Conservation (phyloP, 2,888 invertebrate species). For the Aelia acuminata region DNA sequence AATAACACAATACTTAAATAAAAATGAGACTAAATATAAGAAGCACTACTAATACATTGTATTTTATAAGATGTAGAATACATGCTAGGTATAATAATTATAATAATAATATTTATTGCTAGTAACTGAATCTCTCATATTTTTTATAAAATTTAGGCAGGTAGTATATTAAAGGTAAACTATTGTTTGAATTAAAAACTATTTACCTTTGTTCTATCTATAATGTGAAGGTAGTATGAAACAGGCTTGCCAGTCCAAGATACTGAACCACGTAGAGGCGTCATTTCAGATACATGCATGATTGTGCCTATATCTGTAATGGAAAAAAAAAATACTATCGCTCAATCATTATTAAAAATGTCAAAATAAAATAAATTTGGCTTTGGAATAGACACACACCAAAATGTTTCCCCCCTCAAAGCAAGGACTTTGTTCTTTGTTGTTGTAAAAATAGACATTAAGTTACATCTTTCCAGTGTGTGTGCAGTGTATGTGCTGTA, state of each 20-base stretch:
- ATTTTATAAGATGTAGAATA: neutral
- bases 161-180: no score
- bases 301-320: conserved; percentile 93
- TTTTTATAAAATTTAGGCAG: neutral
- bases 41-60: neutral
- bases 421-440: no score
- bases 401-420: no score
- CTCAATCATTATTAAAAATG: conserved; percentile 31
- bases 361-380: no score
- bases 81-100: neutral
- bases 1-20: no score
- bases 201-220: conserved; percentile 89
- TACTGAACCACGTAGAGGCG: conserved; percentile 93
- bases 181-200: neutral
- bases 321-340: conserved; percentile 56
- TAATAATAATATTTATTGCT: neutral
- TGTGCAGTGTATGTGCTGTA: no score
- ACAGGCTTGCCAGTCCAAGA: conserved; percentile 99
- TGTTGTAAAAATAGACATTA: no score
- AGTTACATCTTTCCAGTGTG: no score
- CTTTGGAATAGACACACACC: no score
- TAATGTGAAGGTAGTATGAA: conserved; percentile 97
- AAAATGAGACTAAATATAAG: neutral
- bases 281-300: conserved; percentile 98
- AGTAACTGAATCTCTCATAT: neutral